phyloP scores from a whole-genome alignment of 2,888 invertebrate genomes.

The Thymelicus lineola region DNA sequence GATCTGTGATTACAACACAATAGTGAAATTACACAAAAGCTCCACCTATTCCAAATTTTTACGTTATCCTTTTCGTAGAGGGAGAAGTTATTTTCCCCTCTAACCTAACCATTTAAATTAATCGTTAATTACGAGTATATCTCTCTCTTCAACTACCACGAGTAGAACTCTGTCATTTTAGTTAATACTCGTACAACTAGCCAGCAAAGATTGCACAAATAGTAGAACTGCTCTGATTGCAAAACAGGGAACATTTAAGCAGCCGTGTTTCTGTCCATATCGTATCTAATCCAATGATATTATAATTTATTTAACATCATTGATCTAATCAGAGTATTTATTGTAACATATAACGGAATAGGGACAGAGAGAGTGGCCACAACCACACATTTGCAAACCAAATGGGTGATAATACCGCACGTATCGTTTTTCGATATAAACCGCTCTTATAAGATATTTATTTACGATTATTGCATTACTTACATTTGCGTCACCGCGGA shows the following conservation, averaged over 20 bases:
- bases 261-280: conserved; percentile 6
- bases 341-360: conserved; percentile 8
- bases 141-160: too few relatives aligned
- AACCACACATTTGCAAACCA: conserved; percentile 23
- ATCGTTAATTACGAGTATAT: too few relatives aligned
- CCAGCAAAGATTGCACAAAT: neutral
- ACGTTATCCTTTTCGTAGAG: too few relatives aligned
- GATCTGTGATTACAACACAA: too few relatives aligned
- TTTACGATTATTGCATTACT: conserved; percentile 12
- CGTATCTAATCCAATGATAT: too few relatives aligned
- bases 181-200: too few relatives aligned
- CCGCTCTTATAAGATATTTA: neutral
- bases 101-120: too few relatives aligned
- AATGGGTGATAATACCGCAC: conserved; percentile 14
- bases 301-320: too few relatives aligned
- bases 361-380: conserved; percentile 13
- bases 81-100: too few relatives aligned
- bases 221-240: neutral
- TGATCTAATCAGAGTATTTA: conserved; percentile 12
- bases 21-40: too few relatives aligned
- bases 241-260: conserved; percentile 1
- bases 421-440: conserved; percentile 28
- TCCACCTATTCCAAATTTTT: too few relatives aligned
- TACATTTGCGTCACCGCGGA: neutral
- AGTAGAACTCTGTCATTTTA: too few relatives aligned